A percentile compares a stretch with the other conserved stretches of the same genome.
phyloP scores from a whole-genome alignment of 1,140 invertebrate species.

The Ylistrum balloti region DNA sequence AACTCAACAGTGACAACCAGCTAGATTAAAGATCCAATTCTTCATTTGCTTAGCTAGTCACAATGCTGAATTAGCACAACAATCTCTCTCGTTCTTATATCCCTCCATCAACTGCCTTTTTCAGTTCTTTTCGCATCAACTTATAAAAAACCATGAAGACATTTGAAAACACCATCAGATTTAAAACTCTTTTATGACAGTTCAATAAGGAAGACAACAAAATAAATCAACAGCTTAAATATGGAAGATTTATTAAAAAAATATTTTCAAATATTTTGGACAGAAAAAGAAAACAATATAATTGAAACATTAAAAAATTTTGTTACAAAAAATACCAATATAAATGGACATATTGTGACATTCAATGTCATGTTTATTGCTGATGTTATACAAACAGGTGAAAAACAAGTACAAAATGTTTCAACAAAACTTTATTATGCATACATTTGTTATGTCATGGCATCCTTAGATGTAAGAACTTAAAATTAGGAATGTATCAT shows the following conservation, averaged over 20 bases:
- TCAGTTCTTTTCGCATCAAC: no score
- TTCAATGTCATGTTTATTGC: neutral
- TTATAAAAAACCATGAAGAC: no score
- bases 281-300: neutral
- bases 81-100: no score
- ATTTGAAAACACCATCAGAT: no score
- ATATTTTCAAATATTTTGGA: neutral
- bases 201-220: no score
- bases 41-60: no score
- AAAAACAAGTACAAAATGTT: neutral
- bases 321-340: neutral
- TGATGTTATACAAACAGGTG: neutral
- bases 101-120: no score
- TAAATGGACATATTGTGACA: neutral
- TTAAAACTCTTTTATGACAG: no score
- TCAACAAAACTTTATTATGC: neutral
- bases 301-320: neutral
- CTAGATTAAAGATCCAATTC: no score
- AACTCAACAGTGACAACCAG: no score
- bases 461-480: no score
- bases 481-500: neutral
- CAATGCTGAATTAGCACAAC: no score
- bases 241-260: constrained; percentile 1
- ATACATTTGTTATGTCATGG: neutral
- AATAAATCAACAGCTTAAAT: neutral